These are phyloP conservation scores for Nansenia antarctica DNA, from an alignment of 2,113 vertebrate species.

Conservation along the genomic window DNA sequence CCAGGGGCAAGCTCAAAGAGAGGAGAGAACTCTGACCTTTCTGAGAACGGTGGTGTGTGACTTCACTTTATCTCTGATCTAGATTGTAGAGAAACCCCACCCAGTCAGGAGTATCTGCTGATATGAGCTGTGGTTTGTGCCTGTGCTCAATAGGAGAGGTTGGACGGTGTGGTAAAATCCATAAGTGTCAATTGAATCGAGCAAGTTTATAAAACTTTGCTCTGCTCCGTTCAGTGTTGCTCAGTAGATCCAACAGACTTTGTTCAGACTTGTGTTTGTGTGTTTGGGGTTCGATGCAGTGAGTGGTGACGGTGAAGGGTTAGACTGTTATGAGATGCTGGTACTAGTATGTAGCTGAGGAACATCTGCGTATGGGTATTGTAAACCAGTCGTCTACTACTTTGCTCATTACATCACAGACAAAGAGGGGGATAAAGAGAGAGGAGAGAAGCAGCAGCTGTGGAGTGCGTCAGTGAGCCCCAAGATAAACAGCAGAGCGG, in stretches of 20 bases:
- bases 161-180: neutral
- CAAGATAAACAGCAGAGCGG: neutral
- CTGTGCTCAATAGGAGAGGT: neutral
- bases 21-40: neutral
- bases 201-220: no score
- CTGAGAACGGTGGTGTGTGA: neutral
- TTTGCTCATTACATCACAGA: slow-evolving; percentile 4
- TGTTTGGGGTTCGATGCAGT: neutral
- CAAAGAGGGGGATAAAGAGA: neutral
- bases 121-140: neutral
- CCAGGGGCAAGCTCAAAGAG: neutral
- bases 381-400: neutral
- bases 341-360: no score
- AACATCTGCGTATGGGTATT: neutral
- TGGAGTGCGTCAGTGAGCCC: neutral
- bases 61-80: neutral
- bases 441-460: neutral
- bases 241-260: neutral
- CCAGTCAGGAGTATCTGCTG: neutral
- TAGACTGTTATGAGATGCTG: neutral
- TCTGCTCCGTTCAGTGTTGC: no score
- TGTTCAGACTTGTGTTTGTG: neutral
- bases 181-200: no score
- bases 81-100: no score
- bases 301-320: neutral